These are phyloP conservation scores for Labeo catla DNA, from an alignment of 2,113 vertebrate species.

Conservation along the genomic window DNA sequence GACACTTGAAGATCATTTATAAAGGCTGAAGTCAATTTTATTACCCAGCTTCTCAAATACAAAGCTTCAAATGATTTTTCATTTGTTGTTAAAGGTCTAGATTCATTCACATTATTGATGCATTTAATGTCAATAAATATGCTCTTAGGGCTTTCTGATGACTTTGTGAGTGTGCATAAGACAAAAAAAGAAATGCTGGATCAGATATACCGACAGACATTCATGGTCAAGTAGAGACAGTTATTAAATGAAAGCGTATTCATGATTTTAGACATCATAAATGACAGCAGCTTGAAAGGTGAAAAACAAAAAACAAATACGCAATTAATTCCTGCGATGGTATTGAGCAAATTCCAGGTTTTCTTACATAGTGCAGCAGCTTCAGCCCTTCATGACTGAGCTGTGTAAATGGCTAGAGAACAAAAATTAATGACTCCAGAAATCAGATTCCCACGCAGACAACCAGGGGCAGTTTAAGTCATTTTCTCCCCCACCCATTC, in stretches of 20 bases:
- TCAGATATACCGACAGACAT: neutral
- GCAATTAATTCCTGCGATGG: neutral
- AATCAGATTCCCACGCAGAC: constrained; percentile 36
- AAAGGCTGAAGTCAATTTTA: neutral
- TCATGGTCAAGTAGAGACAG: neutral
- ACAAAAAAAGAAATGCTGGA: neutral
- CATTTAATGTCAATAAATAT: neutral
- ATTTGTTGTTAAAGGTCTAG: neutral
- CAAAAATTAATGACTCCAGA: constrained; percentile 27
- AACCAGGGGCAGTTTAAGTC: constrained; percentile 36
- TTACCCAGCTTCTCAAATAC: neutral
- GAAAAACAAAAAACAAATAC: neutral
- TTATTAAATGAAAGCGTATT: neutral
- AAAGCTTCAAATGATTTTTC: neutral
- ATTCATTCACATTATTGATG: neutral
- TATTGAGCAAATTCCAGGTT: neutral
- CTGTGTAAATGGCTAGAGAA: neutral
- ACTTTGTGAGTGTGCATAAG: neutral
- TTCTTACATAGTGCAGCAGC: neutral
- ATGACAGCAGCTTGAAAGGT: neutral
- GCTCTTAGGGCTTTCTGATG: neutral
- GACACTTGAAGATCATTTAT: neutral
- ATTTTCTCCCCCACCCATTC: constrained; percentile 18
- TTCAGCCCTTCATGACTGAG: constrained; percentile 8
- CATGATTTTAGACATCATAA: neutral